Conservation (phyloP, 2,888 invertebrate species). For the Eretmocerus hayati region DNA sequence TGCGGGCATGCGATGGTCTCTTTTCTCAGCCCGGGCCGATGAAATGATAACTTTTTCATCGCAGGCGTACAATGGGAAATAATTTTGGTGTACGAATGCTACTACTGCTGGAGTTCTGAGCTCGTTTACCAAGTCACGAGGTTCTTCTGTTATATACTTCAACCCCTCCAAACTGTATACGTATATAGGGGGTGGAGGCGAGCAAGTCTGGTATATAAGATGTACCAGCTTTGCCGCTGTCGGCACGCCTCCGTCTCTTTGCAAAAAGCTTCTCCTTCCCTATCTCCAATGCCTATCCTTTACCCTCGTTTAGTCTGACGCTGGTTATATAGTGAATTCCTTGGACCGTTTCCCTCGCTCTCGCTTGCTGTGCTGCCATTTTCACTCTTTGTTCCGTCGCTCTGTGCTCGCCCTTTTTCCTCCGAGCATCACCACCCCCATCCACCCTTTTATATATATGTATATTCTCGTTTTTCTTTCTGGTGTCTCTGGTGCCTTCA, state of each 20-base stretch:
- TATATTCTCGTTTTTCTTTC: neutral
- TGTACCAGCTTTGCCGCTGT: slow-evolving; percentile 10
- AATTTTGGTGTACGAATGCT: too few relatives aligned
- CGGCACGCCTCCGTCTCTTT: slow-evolving; percentile 8
- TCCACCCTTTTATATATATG: neutral
- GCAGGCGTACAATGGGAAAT: neutral
- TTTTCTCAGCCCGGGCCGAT: too few relatives aligned
- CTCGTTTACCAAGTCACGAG: too few relatives aligned
- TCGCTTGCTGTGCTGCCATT: slow-evolving; percentile 1
- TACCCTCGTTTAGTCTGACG: too few relatives aligned
- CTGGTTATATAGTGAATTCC: too few relatives aligned
- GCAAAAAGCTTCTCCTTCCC: neutral
- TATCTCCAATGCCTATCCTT: neutral
- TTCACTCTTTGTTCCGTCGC: slow-evolving; percentile 5
- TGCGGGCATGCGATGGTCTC: too few relatives aligned
- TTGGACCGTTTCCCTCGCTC: neutral
- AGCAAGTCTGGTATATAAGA: slow-evolving; percentile 6
- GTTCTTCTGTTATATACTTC: too few relatives aligned
- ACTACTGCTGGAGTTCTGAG: too few relatives aligned
- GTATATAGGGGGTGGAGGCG: slow-evolving; percentile 6
- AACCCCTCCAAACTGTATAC: too few relatives aligned
- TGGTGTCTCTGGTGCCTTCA: neutral
- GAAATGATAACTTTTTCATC: neutral
- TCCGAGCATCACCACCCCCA: neutral
- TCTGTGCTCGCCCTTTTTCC: neutral